phyloP scores from a whole-genome alignment of 2,888 invertebrate species.

The Drosophila aldrichi region DNA sequence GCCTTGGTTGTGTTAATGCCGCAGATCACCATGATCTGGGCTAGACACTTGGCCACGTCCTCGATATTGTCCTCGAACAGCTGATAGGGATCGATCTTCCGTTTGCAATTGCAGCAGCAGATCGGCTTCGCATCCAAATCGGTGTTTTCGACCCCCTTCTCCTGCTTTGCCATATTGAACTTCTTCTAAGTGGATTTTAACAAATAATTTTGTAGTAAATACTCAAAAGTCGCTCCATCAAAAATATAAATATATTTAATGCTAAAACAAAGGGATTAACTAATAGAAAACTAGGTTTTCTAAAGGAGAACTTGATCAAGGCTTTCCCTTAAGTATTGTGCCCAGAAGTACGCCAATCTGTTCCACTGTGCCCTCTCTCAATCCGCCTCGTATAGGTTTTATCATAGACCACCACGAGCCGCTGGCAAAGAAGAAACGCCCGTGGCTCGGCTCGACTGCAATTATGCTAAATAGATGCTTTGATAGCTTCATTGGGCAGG shows the following conservation, averaged over 20 bases:
- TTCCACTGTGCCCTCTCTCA: slow-evolving; percentile 32
- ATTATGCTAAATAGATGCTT: slow-evolving; percentile 77
- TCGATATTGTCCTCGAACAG: slow-evolving; percentile 71
- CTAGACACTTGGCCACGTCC: slow-evolving; percentile 62
- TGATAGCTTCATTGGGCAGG: slow-evolving; percentile 69
- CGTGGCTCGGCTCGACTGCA: slow-evolving; percentile 44
- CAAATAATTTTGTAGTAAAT: slow-evolving; percentile 44
- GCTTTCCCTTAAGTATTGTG: not conserved
- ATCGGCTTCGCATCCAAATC: slow-evolving; percentile 9
- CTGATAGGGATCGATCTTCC: slow-evolving; percentile 64
- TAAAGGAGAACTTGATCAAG: slow-evolving; percentile 4
- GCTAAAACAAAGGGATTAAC: slow-evolving; percentile 1
- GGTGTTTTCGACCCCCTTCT: slow-evolving; percentile 1
- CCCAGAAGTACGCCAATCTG: not conserved
- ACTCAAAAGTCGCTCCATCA: slow-evolving; percentile 1
- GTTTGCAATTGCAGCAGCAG: slow-evolving; percentile 62
- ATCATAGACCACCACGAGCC: slow-evolving; percentile 51
- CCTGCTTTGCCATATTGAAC: slow-evolving; percentile 25
- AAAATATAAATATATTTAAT: slow-evolving; percentile 10
- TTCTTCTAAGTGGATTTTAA: slow-evolving; percentile 23
- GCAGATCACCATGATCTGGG: slow-evolving; percentile 76
- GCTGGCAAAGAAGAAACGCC: slow-evolving; percentile 32
- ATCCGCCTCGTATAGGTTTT: slow-evolving; percentile 9
- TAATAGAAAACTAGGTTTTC: not conserved
- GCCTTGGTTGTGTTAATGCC: slow-evolving; percentile 80